Base-by-base conservation (phyloP, 2,888 invertebrate species). In the Athalia rosae region DNA sequence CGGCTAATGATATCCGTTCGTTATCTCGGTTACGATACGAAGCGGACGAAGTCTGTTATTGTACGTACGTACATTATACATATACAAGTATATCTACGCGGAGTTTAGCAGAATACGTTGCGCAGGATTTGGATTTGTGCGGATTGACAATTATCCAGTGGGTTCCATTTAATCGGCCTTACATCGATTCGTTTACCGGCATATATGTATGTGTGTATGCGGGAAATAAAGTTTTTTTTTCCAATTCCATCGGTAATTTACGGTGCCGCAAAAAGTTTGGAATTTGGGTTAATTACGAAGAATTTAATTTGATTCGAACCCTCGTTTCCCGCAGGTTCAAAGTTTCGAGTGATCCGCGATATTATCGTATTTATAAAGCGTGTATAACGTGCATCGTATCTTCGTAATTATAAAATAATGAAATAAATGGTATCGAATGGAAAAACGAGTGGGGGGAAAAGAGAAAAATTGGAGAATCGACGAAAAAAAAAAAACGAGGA, bases 281-380 rank as follows among this genome's bases (percentile, higher is more conserved):
- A 67, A 67, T 67, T 5, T 67, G 67, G 67, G 41, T 53, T 47
- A 67, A 67, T 67, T 67, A 67, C 11, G 8, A n/a, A 41, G 67
- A 41, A 53, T 53, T 67, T 53, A 67, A 67, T 67, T 67, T 43
- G 11, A 67, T 41, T 9, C 61, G 8, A 13, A 61, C 28, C 61
- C 6, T 13, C 41, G 61, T 62, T 7, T 28, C 28, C 28, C 28
- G 28, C 28, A 28, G 28, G 11, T 11, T 53, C 53, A n/a, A 64
- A 64, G 7, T 53, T 53, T 67, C 4, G 41, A 53, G 53, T 53
- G 53, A 67, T 47, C 53, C 67, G 67, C 53, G 50, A 53, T 41
- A 53, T 67, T 67, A 50, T 41, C 7, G 53, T 67, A 53, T 53
- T 53, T 53, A 28, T 11, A 28, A n/a, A 67, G 3, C 4, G 53